phyloP scores from a whole-genome alignment of 2,113 vertebrate genomes.

The Bos javanicus region DNA sequence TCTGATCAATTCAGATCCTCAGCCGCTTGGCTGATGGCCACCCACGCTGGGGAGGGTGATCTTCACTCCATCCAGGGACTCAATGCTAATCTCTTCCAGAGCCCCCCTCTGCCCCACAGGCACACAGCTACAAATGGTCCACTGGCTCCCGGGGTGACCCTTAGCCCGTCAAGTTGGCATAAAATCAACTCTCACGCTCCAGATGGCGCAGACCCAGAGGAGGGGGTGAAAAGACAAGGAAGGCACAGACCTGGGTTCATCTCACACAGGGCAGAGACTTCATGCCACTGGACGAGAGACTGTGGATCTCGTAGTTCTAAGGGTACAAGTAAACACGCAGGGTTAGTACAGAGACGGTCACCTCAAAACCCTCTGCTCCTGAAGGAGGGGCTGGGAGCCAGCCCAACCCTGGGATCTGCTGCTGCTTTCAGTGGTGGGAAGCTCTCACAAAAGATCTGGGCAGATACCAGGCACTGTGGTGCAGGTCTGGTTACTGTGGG shows the following conservation, averaged over 20 bases:
- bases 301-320: not conserved
- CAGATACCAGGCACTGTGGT: not conserved
- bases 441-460: not conserved
- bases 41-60: too few relatives aligned
- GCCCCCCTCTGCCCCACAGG: rapidly evolving
- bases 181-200: not conserved
- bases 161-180: not conserved
- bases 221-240: not conserved
- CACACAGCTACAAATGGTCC: not conserved
- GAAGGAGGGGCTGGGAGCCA: not conserved
- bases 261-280: not conserved
- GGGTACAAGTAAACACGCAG: not conserved
- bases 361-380: not conserved
- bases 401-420: not conserved
- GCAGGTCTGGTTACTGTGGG: not conserved
- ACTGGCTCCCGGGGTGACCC: not conserved
- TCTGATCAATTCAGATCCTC: not conserved
- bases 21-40: not conserved
- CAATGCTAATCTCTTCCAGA: not conserved
- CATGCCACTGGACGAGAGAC: not conserved
- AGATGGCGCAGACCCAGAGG: not conserved
- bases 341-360: not conserved
- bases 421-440: not conserved
- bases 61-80: not conserved
- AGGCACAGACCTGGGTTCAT: not conserved